Evolutionary conservation across 2,888 invertebrate genomes (phyloP).

Genomic region (Drosophila maculinotata): DNA sequence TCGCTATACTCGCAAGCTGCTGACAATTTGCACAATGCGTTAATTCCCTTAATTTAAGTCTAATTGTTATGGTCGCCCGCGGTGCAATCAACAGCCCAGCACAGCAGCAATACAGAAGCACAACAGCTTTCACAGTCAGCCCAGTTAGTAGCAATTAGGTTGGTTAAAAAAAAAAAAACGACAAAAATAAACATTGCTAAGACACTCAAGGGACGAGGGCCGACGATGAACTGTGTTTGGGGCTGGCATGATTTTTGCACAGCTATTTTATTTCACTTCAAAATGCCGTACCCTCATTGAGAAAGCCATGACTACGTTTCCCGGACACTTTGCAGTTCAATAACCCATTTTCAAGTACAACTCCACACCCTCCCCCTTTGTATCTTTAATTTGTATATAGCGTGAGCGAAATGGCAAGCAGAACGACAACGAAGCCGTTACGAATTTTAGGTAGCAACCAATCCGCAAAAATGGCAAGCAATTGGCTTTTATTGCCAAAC

Average conservation of each 20-base stretch:
- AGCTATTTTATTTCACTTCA: constrained; percentile 18
- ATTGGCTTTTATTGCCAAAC: constrained; percentile 72
- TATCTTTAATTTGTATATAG: constrained; percentile 25
- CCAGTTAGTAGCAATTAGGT: constrained; percentile 45
- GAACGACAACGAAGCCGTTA: constrained; percentile 25
- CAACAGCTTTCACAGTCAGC: constrained; percentile 11
- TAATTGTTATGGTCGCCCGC: constrained; percentile 78
- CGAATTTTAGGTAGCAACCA: constrained; percentile 33
- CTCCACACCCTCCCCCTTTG: neutral
- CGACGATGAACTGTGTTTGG: constrained; percentile 25
- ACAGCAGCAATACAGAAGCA: constrained; percentile 16
- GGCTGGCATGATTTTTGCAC: constrained; percentile 40
- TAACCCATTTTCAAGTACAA: constrained; percentile 52
- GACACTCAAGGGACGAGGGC: constrained; percentile 29
- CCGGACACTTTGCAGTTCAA: constrained; percentile 62
- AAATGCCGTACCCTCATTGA: constrained; percentile 8
- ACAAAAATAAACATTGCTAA: constrained; percentile 15
- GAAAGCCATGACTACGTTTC: neutral
- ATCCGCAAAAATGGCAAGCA: constrained; percentile 69
- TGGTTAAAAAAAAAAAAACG: constrained; percentile 25
- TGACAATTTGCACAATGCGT: constrained; percentile 68
- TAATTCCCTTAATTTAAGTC: constrained; percentile 79
- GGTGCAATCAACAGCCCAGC: constrained; percentile 70
- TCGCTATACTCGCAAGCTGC: constrained; percentile 22
- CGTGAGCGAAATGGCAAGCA: too few relatives aligned